A percentile compares a stretch with the other conserved stretches of the same genome.
Evolutionary conservation across 2,797 vertebrate species (phyloP).

Genomic region (Brachymystax lenok): DNA sequence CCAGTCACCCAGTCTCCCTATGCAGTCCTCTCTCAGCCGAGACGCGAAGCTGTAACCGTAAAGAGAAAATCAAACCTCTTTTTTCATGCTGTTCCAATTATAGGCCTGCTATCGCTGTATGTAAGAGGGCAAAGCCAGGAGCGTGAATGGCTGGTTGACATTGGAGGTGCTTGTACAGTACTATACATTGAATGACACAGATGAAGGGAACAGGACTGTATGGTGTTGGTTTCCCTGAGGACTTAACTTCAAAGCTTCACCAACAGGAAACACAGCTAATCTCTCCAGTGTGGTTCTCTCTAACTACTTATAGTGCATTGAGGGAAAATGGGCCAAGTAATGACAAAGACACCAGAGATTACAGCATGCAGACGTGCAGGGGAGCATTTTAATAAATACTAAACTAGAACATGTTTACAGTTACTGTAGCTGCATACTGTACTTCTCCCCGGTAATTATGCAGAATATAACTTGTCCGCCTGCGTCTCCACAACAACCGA

Average conservation of each 20-base stretch:
- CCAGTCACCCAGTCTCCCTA: slow-evolving; percentile 1
- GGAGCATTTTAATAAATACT: not conserved
- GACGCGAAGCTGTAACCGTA: slow-evolving; percentile 21
- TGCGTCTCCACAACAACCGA: not conserved
- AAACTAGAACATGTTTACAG: slow-evolving; percentile 18
- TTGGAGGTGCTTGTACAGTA: slow-evolving; percentile 54
- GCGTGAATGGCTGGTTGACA: slow-evolving; percentile 61
- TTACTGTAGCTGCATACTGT: slow-evolving; percentile 8
- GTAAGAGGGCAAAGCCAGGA: slow-evolving; percentile 35
- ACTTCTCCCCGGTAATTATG: slow-evolving; percentile 2
- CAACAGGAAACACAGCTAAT: slow-evolving; percentile 75
- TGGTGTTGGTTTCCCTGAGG: slow-evolving; percentile 61
- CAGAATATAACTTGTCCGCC: not conserved
- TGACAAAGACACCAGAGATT: slow-evolving; percentile 45
- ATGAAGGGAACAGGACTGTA: slow-evolving; percentile 67
- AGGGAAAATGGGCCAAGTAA: slow-evolving; percentile 61
- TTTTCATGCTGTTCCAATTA: slow-evolving; percentile 35
- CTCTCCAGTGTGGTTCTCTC: slow-evolving; percentile 66
- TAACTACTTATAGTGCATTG: slow-evolving; percentile 57
- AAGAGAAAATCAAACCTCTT: not conserved
- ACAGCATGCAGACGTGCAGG: slow-evolving; percentile 10
- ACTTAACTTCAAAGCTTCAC: slow-evolving; percentile 73
- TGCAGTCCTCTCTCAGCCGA: slow-evolving; percentile 23
- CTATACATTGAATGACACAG: slow-evolving; percentile 59
- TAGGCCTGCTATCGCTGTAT: slow-evolving; percentile 52